phyloP scores from a whole-genome alignment of 2,888 invertebrate genomes.

The Hesperia comma region DNA sequence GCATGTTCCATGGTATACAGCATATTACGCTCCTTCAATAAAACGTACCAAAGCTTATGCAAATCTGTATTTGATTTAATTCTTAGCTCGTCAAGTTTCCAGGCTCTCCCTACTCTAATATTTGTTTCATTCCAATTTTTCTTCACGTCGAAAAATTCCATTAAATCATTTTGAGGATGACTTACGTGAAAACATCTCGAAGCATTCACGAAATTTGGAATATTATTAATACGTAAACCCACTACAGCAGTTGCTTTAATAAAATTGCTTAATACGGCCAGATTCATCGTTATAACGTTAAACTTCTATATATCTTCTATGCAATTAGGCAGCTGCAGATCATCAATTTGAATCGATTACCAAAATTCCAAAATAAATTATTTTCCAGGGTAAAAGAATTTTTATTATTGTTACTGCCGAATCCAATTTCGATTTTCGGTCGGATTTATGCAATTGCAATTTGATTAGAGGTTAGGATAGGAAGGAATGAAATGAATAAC shows the following conservation, averaged over 20 bases:
- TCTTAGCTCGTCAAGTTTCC: constrained; percentile 95
- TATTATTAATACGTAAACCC: constrained; percentile 55
- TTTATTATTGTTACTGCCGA: no score
- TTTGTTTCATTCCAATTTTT: constrained; percentile 92
- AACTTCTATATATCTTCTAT: no score
- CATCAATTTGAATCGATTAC: background rate
- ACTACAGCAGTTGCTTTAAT: constrained; percentile 49
- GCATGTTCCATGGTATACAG: constrained; percentile 97
- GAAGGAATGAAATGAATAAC: no score
- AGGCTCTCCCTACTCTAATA: constrained; percentile 92
- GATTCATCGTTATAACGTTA: constrained; percentile 43
- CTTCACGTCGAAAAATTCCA: constrained; percentile 95
- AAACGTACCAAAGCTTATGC: constrained; percentile 96
- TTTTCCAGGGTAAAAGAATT: no score
- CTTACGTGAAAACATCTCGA: constrained; percentile 65
- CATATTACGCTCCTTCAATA: constrained; percentile 99
- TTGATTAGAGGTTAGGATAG: no score
- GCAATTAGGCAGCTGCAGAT: background rate
- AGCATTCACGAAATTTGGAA: constrained; percentile 40
- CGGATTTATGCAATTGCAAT: no score
- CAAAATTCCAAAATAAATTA: background rate
- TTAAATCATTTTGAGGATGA: constrained; percentile 78
- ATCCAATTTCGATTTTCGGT: no score
- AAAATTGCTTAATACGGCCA: constrained; percentile 49
- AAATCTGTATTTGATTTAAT: constrained; percentile 97